phyloP scores from a whole-genome alignment of 2,113 vertebrate genomes.

The Hemibagrus wyckioides region DNA sequence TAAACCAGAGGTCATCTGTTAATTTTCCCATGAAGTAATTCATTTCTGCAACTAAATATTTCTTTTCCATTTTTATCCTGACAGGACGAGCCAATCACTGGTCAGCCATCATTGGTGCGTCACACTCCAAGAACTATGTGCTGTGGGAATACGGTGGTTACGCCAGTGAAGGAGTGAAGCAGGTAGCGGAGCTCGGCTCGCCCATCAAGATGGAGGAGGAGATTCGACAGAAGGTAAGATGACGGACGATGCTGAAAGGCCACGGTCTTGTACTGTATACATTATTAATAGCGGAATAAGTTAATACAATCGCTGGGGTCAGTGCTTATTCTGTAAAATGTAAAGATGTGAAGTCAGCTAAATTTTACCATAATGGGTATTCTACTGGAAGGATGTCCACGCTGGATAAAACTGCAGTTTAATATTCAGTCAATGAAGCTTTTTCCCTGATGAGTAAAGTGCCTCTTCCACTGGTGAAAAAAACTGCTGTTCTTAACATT shows the following conservation, averaged over 20 bases:
- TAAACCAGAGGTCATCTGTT: too few relatives aligned
- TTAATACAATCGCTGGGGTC: background rate
- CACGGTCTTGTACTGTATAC: background rate
- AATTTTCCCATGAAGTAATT: background rate
- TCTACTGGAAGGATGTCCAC: background rate
- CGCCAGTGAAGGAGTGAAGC: conserved; percentile 90
- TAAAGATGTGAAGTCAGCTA: background rate
- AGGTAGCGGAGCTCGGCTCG: conserved; percentile 93
- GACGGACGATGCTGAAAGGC: background rate
- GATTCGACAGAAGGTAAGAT: conserved; percentile 92
- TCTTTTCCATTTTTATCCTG: background rate
- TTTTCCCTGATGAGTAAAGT: conserved; percentile 21
- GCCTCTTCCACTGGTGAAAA: background rate
- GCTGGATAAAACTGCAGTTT: background rate
- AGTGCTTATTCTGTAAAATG: background rate
- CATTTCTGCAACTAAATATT: background rate
- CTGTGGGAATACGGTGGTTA: conserved; percentile 95
- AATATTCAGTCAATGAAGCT: background rate
- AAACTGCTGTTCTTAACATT: conserved; percentile 36
- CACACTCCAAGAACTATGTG: conserved; percentile 94
- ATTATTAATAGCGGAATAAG: background rate
- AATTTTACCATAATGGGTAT: background rate
- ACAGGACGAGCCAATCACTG: conserved; percentile 96
- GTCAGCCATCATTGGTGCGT: conserved; percentile 95
- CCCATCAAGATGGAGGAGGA: conserved; percentile 99